Percentiles rank a stretch among this genome's conserved stretches.
Evolutionary conservation across 53 echinoderm and acorn worm species (phyloP).

Genomic region (Patiria pectinifera): DNA sequence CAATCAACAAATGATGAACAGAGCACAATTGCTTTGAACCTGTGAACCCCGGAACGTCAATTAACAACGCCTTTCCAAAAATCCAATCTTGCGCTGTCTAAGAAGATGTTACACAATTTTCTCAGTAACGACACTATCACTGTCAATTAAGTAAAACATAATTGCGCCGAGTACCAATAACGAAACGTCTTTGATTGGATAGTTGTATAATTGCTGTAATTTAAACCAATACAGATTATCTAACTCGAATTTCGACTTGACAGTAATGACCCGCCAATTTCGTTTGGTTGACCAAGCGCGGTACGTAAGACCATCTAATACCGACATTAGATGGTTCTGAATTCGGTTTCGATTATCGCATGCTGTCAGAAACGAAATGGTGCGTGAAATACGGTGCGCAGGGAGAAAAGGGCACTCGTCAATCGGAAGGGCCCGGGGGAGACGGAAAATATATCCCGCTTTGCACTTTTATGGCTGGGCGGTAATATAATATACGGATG

Average conservation of each 20-base stretch:
- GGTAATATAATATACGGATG: neutral
- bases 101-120: no score
- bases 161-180: no score
- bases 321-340: neutral
- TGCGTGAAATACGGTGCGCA: neutral
- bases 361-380: neutral
- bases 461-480: neutral
- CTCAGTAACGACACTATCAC: no score
- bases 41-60: no score
- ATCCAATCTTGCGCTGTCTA: no score
- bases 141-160: neutral
- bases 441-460: neutral
- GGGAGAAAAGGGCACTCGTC: neutral
- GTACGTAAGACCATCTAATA: neutral
- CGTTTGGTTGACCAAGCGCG: neutral
- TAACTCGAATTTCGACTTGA: neutral
- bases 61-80: no score
- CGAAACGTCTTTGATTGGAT: neutral
- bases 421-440: neutral
- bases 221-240: neutral
- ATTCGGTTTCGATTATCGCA: neutral
- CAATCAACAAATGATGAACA: no score
- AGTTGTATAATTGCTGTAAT: neutral
- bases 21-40: no score
- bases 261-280: neutral